Base-by-base conservation (phyloP, 2,113 vertebrate species). In the Crotalus horridus region DNA sequence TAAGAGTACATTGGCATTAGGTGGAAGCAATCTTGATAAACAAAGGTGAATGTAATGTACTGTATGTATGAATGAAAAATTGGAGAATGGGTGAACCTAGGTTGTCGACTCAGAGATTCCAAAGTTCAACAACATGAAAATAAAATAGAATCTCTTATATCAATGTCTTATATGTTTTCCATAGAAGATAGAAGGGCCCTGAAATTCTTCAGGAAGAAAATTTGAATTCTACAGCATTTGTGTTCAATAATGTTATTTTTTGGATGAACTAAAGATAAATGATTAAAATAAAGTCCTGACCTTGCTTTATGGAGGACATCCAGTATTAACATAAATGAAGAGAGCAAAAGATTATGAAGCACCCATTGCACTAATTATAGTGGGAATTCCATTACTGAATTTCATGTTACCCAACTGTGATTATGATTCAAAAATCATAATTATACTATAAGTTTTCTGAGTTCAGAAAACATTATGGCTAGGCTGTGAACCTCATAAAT, bases 21-120 rank as follows among this genome's bases (percentile, higher is more conserved):
- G 48, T 1, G 88, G 0, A 0, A 11, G 20, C 8, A 54, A 2
- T 48, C 89, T 48, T 88, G 92, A 92, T 48, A 51, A 91, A 39
- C n/a, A 39, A 39, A 81, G 87, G 48, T n/a, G 51, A 91, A 94
- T 92, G 91, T 59, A n/a, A n/a, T 69, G 29, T 64, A n/a, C 11
- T 59, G 24, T 26, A 69, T 69, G 64, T 69, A 69, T 69, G 29
- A 33, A 69, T 69, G 24, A 81, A 88, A 21, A 46, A 54, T 89
- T 85, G 43, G 51, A 51, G 26, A 9, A 43, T 23, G 39, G 89
- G 92, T 33, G 39, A 43, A 11, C 29, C 26, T 89, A 89, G 90
- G 89, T 89, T 85, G 39, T 48, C 54, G 56, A 55, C 43, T 74
- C 21, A 85, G 39, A 21, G 29, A 59, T 85, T 58, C 39, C 17